Conservation (phyloP, 2,797 vertebrate genomes). For the Leptatherina wallacei region DNA sequence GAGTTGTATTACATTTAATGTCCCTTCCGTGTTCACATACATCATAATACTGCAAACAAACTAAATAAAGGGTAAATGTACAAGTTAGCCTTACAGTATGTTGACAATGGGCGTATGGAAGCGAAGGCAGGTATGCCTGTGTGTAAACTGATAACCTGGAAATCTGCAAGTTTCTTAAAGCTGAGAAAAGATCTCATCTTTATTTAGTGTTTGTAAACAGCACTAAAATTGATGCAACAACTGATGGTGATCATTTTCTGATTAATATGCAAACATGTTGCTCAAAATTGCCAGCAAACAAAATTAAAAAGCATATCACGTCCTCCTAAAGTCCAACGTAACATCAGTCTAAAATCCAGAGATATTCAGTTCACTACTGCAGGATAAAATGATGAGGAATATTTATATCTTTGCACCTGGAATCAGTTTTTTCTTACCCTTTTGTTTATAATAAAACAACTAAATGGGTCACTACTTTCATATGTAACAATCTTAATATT, state of each 20-base stretch:
- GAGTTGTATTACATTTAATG: neutral
- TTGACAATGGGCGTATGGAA: conserved; percentile 8
- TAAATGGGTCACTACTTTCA: no score
- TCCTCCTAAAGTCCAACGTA: neutral
- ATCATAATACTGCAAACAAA: conserved; percentile 3
- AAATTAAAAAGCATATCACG: no score
- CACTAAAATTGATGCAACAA: neutral
- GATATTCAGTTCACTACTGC: neutral
- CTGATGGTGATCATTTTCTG: neutral
- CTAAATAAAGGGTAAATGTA: neutral
- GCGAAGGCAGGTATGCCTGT: no score
- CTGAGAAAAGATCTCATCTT: neutral
- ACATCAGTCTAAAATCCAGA: neutral
- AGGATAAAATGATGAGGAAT: no score
- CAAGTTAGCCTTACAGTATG: neutral
- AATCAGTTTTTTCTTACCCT: no score
- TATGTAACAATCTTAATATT: no score
- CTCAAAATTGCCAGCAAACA: no score
- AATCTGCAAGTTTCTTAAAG: no score
- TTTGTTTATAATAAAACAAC: no score
- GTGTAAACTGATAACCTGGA: no score
- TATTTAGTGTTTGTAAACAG: neutral
- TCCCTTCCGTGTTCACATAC: neutral
- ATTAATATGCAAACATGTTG: neutral
- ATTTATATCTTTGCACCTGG: no score